Evolutionary conservation across 2,113 vertebrate genomes (phyloP).

Genomic region (Larimichthys polyactis): DNA sequence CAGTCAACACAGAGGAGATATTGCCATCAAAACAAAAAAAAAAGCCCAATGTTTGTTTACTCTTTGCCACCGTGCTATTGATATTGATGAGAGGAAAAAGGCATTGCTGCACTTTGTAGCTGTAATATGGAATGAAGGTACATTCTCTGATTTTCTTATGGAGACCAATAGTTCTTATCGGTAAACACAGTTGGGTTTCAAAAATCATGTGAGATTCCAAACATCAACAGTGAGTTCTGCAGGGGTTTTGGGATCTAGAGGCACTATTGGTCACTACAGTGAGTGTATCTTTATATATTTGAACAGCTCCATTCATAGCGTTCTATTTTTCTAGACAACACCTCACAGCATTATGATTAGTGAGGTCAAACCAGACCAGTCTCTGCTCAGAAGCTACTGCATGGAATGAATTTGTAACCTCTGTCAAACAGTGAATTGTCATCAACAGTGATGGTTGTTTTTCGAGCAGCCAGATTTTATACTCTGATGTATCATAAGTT

Average conservation of each 20-base stretch:
- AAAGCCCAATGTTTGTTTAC: slow-evolving; percentile 43
- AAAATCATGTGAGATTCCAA: neutral
- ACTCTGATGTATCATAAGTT: slow-evolving; percentile 29
- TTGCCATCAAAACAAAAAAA: slow-evolving; percentile 43
- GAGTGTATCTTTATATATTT: slow-evolving; percentile 17
- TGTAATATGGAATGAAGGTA: neutral
- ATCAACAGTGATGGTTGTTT: slow-evolving; percentile 41
- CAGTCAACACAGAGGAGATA: slow-evolving; percentile 33
- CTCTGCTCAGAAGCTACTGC: slow-evolving; percentile 16
- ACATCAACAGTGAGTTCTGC: neutral
- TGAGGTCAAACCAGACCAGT: neutral
- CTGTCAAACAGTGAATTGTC: slow-evolving; percentile 15
- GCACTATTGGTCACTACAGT: slow-evolving; percentile 1
- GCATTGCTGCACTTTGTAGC: slow-evolving; percentile 4
- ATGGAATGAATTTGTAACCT: slow-evolving; percentile 37
- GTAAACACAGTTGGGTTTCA: neutral
- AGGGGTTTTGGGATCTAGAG: neutral
- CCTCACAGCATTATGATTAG: neutral
- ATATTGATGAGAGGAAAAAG: slow-evolving; percentile 20
- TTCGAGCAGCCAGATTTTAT: slow-evolving; percentile 56
- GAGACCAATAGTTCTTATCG: neutral
- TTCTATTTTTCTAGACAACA: slow-evolving; percentile 47
- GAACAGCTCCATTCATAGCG: slow-evolving; percentile 18
- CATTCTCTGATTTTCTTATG: neutral
- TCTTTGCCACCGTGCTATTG: slow-evolving; percentile 37